phyloP scores from a whole-genome alignment of 2,888 invertebrate genomes.

The Drosophila fulvimacula region DNA sequence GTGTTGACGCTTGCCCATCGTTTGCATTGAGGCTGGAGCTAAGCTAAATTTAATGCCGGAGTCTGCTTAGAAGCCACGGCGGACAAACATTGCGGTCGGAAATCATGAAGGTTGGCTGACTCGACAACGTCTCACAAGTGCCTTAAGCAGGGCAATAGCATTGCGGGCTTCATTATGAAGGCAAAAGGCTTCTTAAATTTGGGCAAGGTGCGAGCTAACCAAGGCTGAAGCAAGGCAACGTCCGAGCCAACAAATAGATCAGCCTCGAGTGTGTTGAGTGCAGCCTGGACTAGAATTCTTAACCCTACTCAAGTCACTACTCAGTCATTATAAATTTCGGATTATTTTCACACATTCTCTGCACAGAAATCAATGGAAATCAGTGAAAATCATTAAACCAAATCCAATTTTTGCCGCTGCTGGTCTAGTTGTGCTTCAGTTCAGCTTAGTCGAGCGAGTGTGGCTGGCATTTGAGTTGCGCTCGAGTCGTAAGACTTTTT shows the following conservation, averaged over 20 bases:
- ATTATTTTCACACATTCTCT: background rate
- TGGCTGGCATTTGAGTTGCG: background rate
- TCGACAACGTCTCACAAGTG: background rate
- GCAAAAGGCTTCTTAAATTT: background rate
- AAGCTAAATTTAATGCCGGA: background rate
- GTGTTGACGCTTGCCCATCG: too few species aligned
- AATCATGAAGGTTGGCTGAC: background rate
- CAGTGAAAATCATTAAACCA: background rate
- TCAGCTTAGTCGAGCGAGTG: background rate
- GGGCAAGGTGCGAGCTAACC: background rate
- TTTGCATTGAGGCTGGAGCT: background rate
- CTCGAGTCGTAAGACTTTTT: background rate
- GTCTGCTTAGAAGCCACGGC: background rate
- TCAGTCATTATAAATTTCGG: fast-evolving
- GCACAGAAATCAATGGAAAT: background rate
- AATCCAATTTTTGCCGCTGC: background rate
- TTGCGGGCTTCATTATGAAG: background rate
- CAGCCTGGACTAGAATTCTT: background rate
- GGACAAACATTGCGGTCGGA: background rate
- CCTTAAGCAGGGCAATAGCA: background rate
- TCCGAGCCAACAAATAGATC: background rate
- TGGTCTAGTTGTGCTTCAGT: background rate
- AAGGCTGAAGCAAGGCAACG: background rate
- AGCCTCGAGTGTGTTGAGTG: background rate
- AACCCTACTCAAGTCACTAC: background rate